Conservation (phyloP, 2,113 vertebrate genomes). For the Canis aureus region DNA sequence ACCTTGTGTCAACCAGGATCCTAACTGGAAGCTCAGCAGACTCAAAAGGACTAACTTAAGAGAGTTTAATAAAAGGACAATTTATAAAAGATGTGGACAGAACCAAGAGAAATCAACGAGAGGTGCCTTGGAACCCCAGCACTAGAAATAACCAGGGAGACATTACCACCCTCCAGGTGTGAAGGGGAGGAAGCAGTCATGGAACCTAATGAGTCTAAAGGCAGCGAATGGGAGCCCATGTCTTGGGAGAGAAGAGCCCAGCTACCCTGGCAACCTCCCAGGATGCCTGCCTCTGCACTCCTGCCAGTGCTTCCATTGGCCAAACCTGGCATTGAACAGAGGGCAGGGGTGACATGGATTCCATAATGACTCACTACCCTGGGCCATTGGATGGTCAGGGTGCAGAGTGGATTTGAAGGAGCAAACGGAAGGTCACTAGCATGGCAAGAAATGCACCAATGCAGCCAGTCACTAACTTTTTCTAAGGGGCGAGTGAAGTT, state of each 20-base stretch:
- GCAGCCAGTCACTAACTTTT: background rate
- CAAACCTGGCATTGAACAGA: background rate
- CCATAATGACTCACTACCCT: background rate
- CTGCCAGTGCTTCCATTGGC: background rate
- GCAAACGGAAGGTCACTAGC: no score
- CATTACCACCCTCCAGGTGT: background rate
- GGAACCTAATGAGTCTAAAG: background rate
- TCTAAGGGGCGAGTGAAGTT: background rate
- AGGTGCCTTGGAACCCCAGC: background rate
- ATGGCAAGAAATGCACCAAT: background rate
- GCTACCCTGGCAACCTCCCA: background rate
- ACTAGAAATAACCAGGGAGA: background rate
- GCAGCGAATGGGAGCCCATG: background rate
- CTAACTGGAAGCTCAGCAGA: background rate
- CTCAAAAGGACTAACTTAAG: background rate
- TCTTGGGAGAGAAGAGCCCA: background rate
- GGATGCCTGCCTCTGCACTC: background rate
- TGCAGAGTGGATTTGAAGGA: background rate
- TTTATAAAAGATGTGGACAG: background rate
- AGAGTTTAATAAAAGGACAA: background rate
- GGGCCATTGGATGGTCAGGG: rapidly evolving
- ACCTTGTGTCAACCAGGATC: background rate
- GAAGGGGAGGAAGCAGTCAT: background rate
- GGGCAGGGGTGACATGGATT: background rate
- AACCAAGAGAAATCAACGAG: background rate